Percentiles rank a stretch among this genome's conserved stretches.
Evolutionary conservation across 2,113 vertebrate genomes (phyloP).

Genomic region (Sula dactylatra): DNA sequence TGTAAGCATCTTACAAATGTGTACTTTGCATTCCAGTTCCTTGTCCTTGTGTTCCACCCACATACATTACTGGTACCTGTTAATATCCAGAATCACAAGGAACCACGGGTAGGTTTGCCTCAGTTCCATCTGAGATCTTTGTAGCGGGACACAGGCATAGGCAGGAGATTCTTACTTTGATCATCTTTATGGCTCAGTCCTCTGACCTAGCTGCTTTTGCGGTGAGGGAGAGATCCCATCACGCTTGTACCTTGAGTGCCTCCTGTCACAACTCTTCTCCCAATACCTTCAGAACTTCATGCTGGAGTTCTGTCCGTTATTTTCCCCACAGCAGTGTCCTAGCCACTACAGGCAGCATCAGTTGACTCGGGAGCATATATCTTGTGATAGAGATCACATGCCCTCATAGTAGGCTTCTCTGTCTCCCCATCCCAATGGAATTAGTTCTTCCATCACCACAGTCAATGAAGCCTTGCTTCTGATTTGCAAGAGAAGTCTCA

Average conservation of each 20-base stretch:
- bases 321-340: background rate
- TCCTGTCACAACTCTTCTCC: background rate
- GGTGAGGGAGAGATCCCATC: background rate
- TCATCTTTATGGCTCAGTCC: background rate
- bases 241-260: background rate
- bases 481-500: background rate
- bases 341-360: background rate
- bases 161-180: background rate
- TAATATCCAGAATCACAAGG: background rate
- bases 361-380: background rate
- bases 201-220: background rate
- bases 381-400: background rate
- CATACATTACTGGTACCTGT: background rate
- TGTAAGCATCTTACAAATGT: background rate
- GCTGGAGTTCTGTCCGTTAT: background rate
- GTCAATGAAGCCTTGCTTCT: background rate
- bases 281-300: background rate
- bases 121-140: background rate
- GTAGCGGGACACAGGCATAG: background rate
- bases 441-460: background rate
- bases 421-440: background rate
- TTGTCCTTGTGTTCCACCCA: background rate
- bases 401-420: background rate
- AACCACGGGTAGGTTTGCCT: background rate
- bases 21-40: background rate